These are phyloP conservation scores for Dendrolimus pini DNA, from an alignment of 2,888 invertebrate species.

Conservation along the genomic window DNA sequence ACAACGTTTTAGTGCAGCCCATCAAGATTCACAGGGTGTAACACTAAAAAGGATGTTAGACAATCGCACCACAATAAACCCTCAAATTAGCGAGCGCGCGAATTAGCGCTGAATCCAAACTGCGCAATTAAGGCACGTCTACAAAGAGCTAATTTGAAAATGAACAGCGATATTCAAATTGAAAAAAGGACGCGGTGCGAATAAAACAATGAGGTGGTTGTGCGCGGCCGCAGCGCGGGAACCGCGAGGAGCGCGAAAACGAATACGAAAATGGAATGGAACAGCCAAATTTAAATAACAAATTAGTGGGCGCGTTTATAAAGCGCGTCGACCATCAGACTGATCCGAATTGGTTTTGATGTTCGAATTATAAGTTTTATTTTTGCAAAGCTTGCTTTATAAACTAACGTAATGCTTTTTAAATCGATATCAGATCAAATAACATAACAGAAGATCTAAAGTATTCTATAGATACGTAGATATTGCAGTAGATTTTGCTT, in stretches of 20 bases:
- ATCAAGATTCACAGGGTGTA: slow-evolving; percentile 54
- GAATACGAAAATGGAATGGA: slow-evolving; percentile 61
- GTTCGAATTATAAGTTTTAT: slow-evolving; percentile 30
- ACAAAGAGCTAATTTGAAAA: slow-evolving; percentile 69
- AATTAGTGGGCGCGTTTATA: slow-evolving; percentile 59
- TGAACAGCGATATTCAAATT: slow-evolving; percentile 73
- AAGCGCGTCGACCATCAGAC: slow-evolving; percentile 51
- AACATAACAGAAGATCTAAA: not conserved
- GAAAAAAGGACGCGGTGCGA: slow-evolving; percentile 67
- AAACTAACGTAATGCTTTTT: not conserved
- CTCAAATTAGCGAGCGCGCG: slow-evolving; percentile 67
- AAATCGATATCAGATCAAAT: not conserved
- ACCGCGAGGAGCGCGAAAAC: slow-evolving; percentile 38
- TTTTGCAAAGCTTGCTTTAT: not conserved
- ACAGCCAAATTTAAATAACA: slow-evolving; percentile 65
- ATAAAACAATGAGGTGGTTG: slow-evolving; percentile 59
- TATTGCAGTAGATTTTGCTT: too few relatives aligned
- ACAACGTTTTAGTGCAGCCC: slow-evolving; percentile 15
- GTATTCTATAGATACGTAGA: too few relatives aligned
- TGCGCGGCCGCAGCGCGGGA: slow-evolving; percentile 28
- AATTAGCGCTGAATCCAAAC: slow-evolving; percentile 72
- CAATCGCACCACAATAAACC: slow-evolving; percentile 59
- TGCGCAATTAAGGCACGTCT: slow-evolving; percentile 68
- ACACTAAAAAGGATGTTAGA: slow-evolving; percentile 57
- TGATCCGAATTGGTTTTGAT: slow-evolving; percentile 55